Evolutionary conservation across 2,113 vertebrate species (phyloP), one percentile per base, ranked within the genome.

Genomic region (Centropristis striata): DNA sequence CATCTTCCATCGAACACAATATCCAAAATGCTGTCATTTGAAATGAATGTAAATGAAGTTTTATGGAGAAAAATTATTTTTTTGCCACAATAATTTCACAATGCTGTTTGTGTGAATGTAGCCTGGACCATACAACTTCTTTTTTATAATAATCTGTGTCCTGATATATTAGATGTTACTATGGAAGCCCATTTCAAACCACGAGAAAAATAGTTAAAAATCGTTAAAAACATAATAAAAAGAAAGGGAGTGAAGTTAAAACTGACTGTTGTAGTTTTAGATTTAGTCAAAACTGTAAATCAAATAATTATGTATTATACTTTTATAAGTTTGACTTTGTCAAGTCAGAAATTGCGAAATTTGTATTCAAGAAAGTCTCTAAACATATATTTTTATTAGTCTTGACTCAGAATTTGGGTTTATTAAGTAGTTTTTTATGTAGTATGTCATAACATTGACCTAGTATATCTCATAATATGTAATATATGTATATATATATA

Each of bases 1-100:
- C n/a, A 14, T n/a, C 54, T 61, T 87, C 58, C 78, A 79, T 32
- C 57, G 44, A 83, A 87, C 85, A 81, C 79, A 59, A 92, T 54
- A 91, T 93, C 92, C 89, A 84, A 81, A 78, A 91, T 92, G 90
- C 92, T 92, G 90, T 89, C 80, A 51, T 78, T 73, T 68, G 8
- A 81, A 73, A 87, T 78, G 90, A 91, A 93, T 92, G 90, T 92
- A 89, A 78, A 84, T 65, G 1, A 77, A 73, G 54, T 84, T 75
- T 68, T 50, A 74, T 42, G 10, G 21, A 68, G 28, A 64, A 47
- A 28, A 32, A 32, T 32, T n/a, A 2, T 32, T 63, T 76, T 69
- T 71, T 55, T 58, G 25, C 42, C 59, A 63, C 65, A 55, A 32
- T 60, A 75, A 66, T 88, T 86, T 72, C 80, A 75, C 82, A 72